Percentiles rank a stretch among this genome's conserved stretches.
These are phyloP conservation scores for Pseudochaenichthys georgianus DNA, from an alignment of 2,797 vertebrate species.

Conservation along the genomic window DNA sequence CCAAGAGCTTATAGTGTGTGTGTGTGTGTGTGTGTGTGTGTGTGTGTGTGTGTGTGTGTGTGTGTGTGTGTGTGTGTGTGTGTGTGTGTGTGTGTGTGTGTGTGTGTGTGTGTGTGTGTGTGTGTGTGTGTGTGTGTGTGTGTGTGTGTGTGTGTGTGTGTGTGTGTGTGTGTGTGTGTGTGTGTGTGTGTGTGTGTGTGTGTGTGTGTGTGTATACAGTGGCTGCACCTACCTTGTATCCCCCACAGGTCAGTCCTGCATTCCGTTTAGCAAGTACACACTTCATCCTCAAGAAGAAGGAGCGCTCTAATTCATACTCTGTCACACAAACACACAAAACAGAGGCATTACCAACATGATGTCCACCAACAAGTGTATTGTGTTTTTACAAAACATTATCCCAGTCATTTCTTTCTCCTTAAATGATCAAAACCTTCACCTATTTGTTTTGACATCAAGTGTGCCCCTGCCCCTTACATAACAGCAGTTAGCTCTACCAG, in stretches of 20 bases:
- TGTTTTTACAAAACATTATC: neutral
- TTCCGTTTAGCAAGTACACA: conserved; percentile 96
- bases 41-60: too few relatives aligned
- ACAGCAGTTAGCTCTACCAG: neutral
- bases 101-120: neutral
- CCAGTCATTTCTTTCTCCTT: neutral
- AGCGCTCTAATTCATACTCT: conserved; percentile 94
- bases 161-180: neutral
- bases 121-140: conserved; percentile 2
- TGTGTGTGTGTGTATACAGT: neutral
- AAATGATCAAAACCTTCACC: neutral
- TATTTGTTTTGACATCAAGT: neutral
- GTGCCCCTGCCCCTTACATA: too few relatives aligned
- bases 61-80: too few relatives aligned
- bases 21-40: neutral
- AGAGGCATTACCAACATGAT: neutral
- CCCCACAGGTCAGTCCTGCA: conserved; percentile 93
- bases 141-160: conserved; percentile 1
- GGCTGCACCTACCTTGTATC: conserved; percentile 89
- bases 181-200: neutral
- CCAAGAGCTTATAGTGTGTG: neutral
- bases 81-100: too few relatives aligned
- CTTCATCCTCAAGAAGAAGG: conserved; percentile 97
- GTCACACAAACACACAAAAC: conserved; percentile 67
- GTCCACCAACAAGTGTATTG: too few relatives aligned